These are phyloP conservation scores for Propithecus perrieri DNA, from an alignment of 2,797 vertebrate genomes.

Conservation along the genomic window DNA sequence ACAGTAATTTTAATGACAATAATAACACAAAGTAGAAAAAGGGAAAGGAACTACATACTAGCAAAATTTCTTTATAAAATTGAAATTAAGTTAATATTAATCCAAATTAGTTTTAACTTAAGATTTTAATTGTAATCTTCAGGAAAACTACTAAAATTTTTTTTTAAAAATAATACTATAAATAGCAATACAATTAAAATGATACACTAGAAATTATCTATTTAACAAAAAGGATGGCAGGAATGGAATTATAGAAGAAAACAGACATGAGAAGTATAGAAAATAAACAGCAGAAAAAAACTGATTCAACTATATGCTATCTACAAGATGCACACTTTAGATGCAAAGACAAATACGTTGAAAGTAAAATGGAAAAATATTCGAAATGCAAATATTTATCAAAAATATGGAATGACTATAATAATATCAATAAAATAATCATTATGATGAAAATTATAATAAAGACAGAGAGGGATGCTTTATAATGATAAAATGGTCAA, in stretches of 20 bases:
- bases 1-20: background rate
- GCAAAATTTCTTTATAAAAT: background rate
- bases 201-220: background rate
- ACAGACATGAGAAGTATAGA: background rate
- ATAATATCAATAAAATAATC: background rate
- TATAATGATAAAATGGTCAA: background rate
- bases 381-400: background rate
- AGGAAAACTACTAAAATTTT: background rate
- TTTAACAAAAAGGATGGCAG: background rate
- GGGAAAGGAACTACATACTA: background rate
- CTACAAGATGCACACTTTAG: background rate
- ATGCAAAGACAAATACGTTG: background rate
- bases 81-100: background rate
- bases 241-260: background rate
- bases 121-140: background rate
- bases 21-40: too few species aligned
- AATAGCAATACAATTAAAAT: background rate
- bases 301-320: background rate
- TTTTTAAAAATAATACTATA: background rate
- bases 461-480: background rate
- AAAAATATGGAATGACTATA: background rate
- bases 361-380: background rate
- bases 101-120: background rate
- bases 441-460: background rate
- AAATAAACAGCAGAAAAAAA: background rate